A percentile compares a stretch with the other conserved stretches of the same genome.
These are phyloP conservation scores for Machimus rusticus DNA, from an alignment of 2,888 invertebrate genomes.

Conservation along the genomic window DNA sequence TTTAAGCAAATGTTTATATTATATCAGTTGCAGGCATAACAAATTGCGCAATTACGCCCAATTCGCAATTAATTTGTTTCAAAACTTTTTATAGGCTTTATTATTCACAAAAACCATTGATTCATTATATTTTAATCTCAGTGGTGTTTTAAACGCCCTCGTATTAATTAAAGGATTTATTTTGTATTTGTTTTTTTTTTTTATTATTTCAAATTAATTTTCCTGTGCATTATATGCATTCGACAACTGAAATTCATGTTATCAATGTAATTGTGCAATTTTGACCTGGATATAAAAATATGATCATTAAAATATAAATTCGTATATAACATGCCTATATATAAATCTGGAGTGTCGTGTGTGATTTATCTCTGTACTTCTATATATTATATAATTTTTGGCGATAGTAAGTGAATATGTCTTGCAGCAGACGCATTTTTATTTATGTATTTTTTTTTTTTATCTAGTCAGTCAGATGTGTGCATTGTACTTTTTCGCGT, in stretches of 20 bases:
- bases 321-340: neutral
- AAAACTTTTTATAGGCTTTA: neutral
- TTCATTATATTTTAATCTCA: neutral
- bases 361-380: constrained; percentile 13
- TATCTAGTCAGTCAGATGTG: constrained; percentile 28
- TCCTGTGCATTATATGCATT: neutral
- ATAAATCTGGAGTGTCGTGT: constrained; percentile 1
- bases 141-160: neutral
- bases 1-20: neutral
- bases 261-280: constrained; percentile 14
- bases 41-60: neutral
- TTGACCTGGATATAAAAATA: neutral
- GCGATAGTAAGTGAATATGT: constrained; percentile 6
- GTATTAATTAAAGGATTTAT: neutral
- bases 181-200: neutral
- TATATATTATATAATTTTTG: constrained; percentile 16
- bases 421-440: neutral
- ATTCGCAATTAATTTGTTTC: neutral
- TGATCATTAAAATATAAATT: neutral
- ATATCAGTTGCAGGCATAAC: neutral
- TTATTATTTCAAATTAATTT: neutral
- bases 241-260: neutral
- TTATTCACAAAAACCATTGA: neutral
- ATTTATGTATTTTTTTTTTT: neutral
- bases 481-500: constrained; percentile 6